A percentile compares a stretch with the other conserved stretches of the same genome.
phyloP scores from a whole-genome alignment of 1,140 invertebrate species.

The Stenopsyche tienmushanensis region DNA sequence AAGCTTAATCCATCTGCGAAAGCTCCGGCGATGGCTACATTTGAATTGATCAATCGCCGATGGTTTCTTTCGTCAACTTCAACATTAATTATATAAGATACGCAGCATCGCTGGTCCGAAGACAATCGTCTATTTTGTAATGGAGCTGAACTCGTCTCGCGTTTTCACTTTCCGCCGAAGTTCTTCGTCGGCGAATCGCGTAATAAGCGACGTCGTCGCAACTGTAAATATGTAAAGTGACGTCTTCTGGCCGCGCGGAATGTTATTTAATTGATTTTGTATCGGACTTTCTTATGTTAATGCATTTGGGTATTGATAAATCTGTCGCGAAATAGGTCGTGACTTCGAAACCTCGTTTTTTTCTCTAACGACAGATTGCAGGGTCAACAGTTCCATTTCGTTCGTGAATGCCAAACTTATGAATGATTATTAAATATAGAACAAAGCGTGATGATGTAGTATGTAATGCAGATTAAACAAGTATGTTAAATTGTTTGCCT shows the following conservation, averaged over 20 bases:
- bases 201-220: neutral
- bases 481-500: neutral
- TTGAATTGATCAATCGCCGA: too few species aligned
- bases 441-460: neutral
- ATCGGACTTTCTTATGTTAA: neutral
- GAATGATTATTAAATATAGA: neutral
- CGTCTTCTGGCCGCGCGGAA: too few species aligned
- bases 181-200: neutral
- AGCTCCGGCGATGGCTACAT: too few species aligned
- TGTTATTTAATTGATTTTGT: too few species aligned
- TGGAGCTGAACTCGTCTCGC: neutral
- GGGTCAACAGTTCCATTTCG: neutral
- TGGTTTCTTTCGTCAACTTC: too few species aligned
- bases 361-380: neutral
- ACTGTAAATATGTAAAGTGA: neutral
- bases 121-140: slow-evolving; percentile 5
- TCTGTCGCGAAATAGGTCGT: neutral
- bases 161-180: slow-evolving; percentile 8
- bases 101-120: neutral
- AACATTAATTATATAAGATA: slow-evolving; percentile 3
- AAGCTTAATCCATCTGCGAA: too few species aligned
- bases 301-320: neutral
- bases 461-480: neutral
- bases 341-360: neutral
- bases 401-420: neutral